phyloP scores from a whole-genome alignment of 2,888 invertebrate genomes.

The Tetragonisca angustula region DNA sequence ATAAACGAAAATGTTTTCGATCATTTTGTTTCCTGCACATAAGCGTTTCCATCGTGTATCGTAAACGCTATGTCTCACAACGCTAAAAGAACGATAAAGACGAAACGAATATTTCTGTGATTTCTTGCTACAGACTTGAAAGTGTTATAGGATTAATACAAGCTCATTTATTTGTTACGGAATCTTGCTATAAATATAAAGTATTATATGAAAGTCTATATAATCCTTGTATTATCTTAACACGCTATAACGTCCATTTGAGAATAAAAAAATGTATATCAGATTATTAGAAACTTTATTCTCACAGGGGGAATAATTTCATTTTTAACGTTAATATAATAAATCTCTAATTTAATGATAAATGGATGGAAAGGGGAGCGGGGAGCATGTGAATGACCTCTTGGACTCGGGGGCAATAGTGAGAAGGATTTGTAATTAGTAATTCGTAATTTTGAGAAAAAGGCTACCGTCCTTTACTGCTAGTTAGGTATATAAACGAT shows the following conservation, averaged over 20 bases:
- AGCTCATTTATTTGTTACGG: constrained; percentile 64
- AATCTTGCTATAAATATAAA: constrained; percentile 66
- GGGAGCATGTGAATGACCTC: constrained; percentile 11
- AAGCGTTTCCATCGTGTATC: constrained; percentile 27
- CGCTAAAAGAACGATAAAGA: constrained; percentile 39
- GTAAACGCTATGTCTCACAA: constrained; percentile 11
- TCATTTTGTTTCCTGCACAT: background rate
- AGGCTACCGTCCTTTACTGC: constrained; percentile 50
- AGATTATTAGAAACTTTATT: constrained; percentile 65
- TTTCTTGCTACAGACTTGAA: constrained; percentile 46
- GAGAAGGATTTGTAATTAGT: constrained; percentile 35
- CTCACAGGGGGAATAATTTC: constrained; percentile 47
- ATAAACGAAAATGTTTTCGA: constrained; percentile 30
- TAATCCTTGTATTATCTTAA: constrained; percentile 68
- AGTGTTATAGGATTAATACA: constrained; percentile 54
- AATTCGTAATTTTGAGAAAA: constrained; percentile 41
- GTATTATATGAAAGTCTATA: constrained; percentile 64
- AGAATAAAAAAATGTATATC: constrained; percentile 67
- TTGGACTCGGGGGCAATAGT: constrained; percentile 5
- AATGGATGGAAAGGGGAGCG: constrained; percentile 11
- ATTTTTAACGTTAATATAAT: constrained; percentile 57
- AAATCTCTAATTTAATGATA: constrained; percentile 56
- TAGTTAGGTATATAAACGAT: constrained; percentile 61
- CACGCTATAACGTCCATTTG: constrained; percentile 61
- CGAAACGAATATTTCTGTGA: constrained; percentile 22